Base-by-base conservation (phyloP, 2,113 vertebrate species). In the Xiphophorus couchianus region DNA sequence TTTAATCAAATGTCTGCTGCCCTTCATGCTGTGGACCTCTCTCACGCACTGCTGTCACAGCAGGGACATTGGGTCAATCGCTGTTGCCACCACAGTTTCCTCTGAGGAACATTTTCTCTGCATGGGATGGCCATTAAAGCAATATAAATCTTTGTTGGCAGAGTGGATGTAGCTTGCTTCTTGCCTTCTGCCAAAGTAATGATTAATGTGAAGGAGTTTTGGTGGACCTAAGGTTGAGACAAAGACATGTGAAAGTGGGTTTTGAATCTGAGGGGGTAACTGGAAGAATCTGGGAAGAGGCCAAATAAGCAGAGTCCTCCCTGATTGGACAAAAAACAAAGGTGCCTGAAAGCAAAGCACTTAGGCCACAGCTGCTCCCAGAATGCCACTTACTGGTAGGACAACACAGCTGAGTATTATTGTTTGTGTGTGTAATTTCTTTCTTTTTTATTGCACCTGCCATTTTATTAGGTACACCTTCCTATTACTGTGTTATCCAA, bases 1-100 rank as follows among this genome's bases (percentile, higher is more conserved):
- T 88, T 88, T 86, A 88, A 91, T 89, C 76, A 88, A 86, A 90
- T 69, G 83, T 78, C 81, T 71, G 67, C 84, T 62, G 58, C 83
- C 83, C 74, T 79, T 85, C 78, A 75, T 76, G 72, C 69, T 64
- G 66, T 71, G 44, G 77, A 90, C 88, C 85, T 86, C 82, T 80
- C 78, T 80, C 80, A 61, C 27, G 28, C 68, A 61, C 60, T 35
- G 88, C 74, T 72, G 69, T 86, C 91, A 81, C 85, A 81, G 84
- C 67, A 22, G 86, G 88, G 76, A 82, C 54, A 64, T 71, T n/a
- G 61, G 87, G 90, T 88, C 89, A 91, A 79, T 87, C 71, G 65
- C 75, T 82, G 78, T 83, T 87, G 86, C 74, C 82, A 86, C 83
- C 70, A 62, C 75, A 31, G 79, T 82, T 85, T 87, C 86, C 86